Base-by-base conservation (phyloP, 1,140 invertebrate species). In the Bombus breviceps region DNA sequence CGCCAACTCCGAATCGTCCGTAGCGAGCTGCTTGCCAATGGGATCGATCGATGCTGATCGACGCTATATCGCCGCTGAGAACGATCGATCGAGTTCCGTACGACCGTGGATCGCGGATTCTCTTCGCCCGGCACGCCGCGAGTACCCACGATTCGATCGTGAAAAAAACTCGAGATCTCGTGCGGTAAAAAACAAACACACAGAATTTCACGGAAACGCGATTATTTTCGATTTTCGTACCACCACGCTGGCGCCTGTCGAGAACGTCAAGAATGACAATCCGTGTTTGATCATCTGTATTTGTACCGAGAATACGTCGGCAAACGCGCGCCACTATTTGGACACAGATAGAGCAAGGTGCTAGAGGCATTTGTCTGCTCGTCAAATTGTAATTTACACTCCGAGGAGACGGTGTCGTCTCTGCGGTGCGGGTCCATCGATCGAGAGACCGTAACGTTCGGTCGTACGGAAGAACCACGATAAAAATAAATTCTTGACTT, bases 401-500 rank as follows among this genome's bases (percentile, higher is more conserved):
- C 6, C 37, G 37, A 34, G 18, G 15, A 68, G 66, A 25, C 28
- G 41, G 34, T 53, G 73, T 77, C 81, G 41, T 34, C 13, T 76
- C 53, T 32, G 39, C 41, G 62, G 37, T 59, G 64, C 66, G 83
- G 75, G 68, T 85, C 69, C 85, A 86, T 66, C 71, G 75, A 78
- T 77, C 53, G 88, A 75, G 69, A 73, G 78, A 80, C 73, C 64
- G 90, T 88, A 68, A 8, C 34, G 34, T 68, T 68, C 75, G 82
- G 83, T 86, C 72, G 75, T 75, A 34, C 76, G 81, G 84, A 79
- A 86, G 78, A 86, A 77, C 72, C 82, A 62, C 69, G 90, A 82
- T 88, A 86, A 91, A 91, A 91, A 91, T 91, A 91, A 91, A 91
- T 91, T 83, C 84, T 78, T 37, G 12, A 83, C 86, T 91, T 91